Evolutionary conservation across 2,113 vertebrate species (phyloP).

Genomic region (Cranoglanis bouderius): DNA sequence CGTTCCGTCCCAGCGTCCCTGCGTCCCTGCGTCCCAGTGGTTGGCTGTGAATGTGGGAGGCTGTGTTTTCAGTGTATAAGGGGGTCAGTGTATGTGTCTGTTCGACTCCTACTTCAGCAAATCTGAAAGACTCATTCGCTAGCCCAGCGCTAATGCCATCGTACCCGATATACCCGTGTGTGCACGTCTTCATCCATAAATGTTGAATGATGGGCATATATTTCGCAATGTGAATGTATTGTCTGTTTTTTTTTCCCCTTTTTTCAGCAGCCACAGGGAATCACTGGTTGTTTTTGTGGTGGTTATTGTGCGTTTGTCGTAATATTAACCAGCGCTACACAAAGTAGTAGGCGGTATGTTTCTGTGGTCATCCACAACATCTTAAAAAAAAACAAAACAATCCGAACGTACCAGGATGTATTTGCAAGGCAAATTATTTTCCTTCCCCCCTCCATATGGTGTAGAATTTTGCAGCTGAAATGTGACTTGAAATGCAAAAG

Average conservation of each 20-base stretch:
- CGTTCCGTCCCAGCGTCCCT: neutral
- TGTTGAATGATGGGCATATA: too few relatives aligned
- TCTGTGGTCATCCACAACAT: constrained; percentile 9
- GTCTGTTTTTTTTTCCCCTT: too few relatives aligned
- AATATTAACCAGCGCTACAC: constrained; percentile 34
- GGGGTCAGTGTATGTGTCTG: neutral
- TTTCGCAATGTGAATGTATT: too few relatives aligned
- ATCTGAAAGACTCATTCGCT: neutral
- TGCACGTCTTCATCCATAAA: constrained; percentile 25
- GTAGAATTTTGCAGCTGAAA: neutral
- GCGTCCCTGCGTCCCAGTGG: neutral
- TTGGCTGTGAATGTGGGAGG: neutral
- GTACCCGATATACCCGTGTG: constrained; percentile 3
- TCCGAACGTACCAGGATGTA: constrained; percentile 47
- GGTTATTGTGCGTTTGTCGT: neutral
- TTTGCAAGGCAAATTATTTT: constrained; percentile 23
- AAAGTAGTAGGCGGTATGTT: neutral
- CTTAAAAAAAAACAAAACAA: too few relatives aligned
- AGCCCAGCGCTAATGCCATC: neutral
- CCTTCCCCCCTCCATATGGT: neutral
- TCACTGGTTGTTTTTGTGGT: too few relatives aligned
- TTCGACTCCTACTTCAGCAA: neutral
- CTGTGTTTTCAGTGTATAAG: neutral
- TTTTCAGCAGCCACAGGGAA: too few relatives aligned
- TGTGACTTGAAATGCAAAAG: neutral